Base-by-base conservation (phyloP, 2,797 vertebrate genomes). In the Melopsittacus undulatus region DNA sequence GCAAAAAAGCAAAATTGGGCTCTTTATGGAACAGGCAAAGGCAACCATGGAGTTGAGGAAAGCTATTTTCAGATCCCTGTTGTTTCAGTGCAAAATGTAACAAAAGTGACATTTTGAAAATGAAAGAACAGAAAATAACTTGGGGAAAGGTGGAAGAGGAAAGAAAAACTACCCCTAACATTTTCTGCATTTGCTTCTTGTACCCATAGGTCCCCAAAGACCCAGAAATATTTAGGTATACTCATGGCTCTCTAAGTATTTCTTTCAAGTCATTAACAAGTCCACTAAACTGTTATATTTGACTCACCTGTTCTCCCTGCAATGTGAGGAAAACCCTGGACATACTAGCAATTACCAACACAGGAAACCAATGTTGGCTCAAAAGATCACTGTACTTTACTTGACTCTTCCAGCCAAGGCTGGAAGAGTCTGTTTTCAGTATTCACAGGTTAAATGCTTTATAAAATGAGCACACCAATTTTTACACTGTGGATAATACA, bases 51-150 rank as follows among this genome's bases (percentile, higher is more conserved):
- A 93, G 36, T 30, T 42, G 46, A 84, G 11, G 9, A 82, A 84
- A 76, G 63, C 63, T 84, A 6, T 79, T 90, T 95, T 90, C 83
- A 92, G 54, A 79, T 67, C 88, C 46, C 69, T 90, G 83, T 83
- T 94, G 73, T 91, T 94, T 80, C 72, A 69, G n/a, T 40, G 63
- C 51, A 91, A 67, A 89, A 84, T 75, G 78, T 56, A 87, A 78
- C 29, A 91, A 48, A 92, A 57, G 17, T 43, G 49, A 46, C 49
- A 76, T 75, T 32, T 81, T 22, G 42, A 86, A 82, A 46, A 59
- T 4, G 13, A 68, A 10, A 42, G 87, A 93, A 91, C 27, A 79
- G 57, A 54, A 94, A 90, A 27, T 48, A 68, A 88, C 54, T 63
- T 48, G 43, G 82, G n/a, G n/a, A 89, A n/a, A 94, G 21, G 54